Percentiles rank a stretch among this genome's conserved stretches.
phyloP scores from a whole-genome alignment of 2,888 invertebrate genomes.

The Lepidochrysops patricia region DNA sequence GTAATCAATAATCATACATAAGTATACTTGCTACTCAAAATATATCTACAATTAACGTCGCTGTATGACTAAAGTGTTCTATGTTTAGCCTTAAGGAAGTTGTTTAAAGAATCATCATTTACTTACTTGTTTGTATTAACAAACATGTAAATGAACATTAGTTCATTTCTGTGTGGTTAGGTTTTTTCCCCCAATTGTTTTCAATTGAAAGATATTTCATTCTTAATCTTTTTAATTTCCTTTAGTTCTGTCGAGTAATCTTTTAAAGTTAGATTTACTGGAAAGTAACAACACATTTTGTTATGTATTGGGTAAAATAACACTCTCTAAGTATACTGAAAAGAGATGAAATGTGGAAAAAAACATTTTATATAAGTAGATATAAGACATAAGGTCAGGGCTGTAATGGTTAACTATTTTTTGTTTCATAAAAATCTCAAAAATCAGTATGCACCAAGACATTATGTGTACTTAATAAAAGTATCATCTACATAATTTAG shows the following conservation, averaged over 20 bases:
- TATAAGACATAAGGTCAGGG: constrained; percentile 5
- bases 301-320: too few relatives aligned
- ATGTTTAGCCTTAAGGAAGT: not conserved
- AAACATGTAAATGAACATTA: too few relatives aligned
- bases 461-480: constrained; percentile 15
- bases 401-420: not conserved
- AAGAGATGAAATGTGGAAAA: not conserved
- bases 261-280: too few relatives aligned
- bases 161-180: not conserved
- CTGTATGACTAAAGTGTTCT: not conserved
- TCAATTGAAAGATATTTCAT: too few relatives aligned
- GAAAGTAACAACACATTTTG: too few relatives aligned
- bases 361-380: constrained; percentile 5
- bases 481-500: not conserved
- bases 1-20: not conserved
- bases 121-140: not conserved
- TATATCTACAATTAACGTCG: not conserved
- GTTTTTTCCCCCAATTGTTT: too few relatives aligned
- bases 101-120: constrained; percentile 4
- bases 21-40: not conserved
- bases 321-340: not conserved
- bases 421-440: constrained; percentile 5
- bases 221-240: too few relatives aligned
- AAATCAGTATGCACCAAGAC: constrained; percentile 11
- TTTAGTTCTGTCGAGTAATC: too few relatives aligned